These are phyloP conservation scores for Monopis laevigella DNA, from an alignment of 2,888 invertebrate genomes.

Conservation along the genomic window DNA sequence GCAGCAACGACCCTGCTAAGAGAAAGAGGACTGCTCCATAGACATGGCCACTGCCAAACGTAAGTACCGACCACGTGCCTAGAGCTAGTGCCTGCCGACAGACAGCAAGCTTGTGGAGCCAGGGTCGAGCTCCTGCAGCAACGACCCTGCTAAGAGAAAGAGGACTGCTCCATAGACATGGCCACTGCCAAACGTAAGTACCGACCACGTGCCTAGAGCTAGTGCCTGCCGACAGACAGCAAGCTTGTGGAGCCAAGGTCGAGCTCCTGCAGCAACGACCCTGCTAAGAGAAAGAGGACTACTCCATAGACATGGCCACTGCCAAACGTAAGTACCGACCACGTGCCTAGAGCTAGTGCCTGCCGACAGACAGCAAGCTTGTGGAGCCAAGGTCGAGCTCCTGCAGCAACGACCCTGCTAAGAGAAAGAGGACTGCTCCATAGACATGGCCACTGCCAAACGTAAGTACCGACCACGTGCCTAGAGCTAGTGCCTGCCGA, in stretches of 20 bases:
- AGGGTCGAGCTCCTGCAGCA: conserved; percentile 80
- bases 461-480: too few relatives aligned
- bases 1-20: conserved; percentile 78
- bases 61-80: too few relatives aligned
- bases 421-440: conserved; percentile 72
- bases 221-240: conserved; percentile 72
- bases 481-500: conserved; percentile 73
- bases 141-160: conserved; percentile 71
- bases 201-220: conserved; percentile 75
- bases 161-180: conserved; percentile 77
- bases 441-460: conserved; percentile 81
- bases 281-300: conserved; percentile 74
- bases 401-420: conserved; percentile 79
- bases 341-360: conserved; percentile 73
- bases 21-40: conserved; percentile 74
- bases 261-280: conserved; percentile 80
- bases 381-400: conserved; percentile 74
- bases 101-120: conserved; percentile 72
- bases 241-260: conserved; percentile 72
- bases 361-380: conserved; percentile 71
- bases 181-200: conserved; percentile 79
- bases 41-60: conserved; percentile 82
- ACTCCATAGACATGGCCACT: conserved; percentile 75
- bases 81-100: conserved; percentile 70
- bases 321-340: conserved; percentile 82